phyloP scores from a whole-genome alignment of 2,113 vertebrate species.

The Hyperoodon ampullatus region DNA sequence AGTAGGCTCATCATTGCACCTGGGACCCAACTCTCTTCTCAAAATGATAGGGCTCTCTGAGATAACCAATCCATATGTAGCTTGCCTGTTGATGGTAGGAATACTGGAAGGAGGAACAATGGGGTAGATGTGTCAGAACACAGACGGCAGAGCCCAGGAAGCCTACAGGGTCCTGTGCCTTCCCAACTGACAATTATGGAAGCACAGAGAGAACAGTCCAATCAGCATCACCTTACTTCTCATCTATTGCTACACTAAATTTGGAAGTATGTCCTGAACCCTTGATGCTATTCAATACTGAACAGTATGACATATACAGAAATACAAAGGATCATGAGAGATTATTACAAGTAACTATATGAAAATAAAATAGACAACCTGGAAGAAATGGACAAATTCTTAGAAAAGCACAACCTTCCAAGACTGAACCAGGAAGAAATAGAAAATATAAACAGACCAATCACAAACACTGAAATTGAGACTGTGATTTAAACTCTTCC shows the following conservation, averaged over 20 bases:
- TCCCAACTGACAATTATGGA: not conserved
- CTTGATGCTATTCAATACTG: not conserved
- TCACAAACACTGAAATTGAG: too few species aligned
- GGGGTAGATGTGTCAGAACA: not conserved
- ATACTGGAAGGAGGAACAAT: not conserved
- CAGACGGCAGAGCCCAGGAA: not conserved
- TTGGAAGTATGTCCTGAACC: not conserved
- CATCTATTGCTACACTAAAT: not conserved
- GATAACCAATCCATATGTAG: too few species aligned
- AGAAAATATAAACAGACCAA: too few species aligned
- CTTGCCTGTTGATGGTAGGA: not conserved
- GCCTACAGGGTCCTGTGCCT: not conserved
- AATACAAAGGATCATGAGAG: too few species aligned
- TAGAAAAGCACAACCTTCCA: too few species aligned
- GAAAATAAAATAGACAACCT: too few species aligned
- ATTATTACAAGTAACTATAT: too few species aligned
- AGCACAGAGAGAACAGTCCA: not conserved
- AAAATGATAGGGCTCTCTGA: not conserved
- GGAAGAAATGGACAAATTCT: too few species aligned
- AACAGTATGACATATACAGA: not conserved
- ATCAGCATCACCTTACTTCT: not conserved
- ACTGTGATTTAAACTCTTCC: too few species aligned
- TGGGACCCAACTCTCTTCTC: not conserved
- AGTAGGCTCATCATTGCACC: not conserved
- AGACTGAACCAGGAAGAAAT: too few species aligned